Evolutionary conservation across 1,140 invertebrate species (phyloP).

Genomic region (Teleopsis dalmanni): DNA sequence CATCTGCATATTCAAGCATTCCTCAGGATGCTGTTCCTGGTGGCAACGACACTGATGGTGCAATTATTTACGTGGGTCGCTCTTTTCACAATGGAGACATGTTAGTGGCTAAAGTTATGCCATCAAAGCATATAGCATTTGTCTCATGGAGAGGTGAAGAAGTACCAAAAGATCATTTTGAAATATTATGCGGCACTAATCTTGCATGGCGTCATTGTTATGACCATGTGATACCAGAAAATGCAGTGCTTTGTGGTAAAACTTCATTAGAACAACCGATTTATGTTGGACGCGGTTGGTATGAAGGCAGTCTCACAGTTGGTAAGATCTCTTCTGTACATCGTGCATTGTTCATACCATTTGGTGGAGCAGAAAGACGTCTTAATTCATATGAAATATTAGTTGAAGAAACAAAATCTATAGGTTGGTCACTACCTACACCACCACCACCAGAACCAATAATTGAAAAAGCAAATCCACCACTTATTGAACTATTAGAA

Average conservation of each 20-base stretch:
- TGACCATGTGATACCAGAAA: constrained; percentile 50
- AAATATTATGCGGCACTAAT: constrained; percentile 46
- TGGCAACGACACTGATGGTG: constrained; percentile 46
- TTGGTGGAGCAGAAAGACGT: constrained; percentile 54
- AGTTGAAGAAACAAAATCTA: constrained; percentile 20
- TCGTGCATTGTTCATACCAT: constrained; percentile 63
- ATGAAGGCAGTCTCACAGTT: constrained; percentile 59
- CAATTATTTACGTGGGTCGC: constrained; percentile 47
- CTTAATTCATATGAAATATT: constrained; percentile 44
- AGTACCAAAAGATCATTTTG: constrained; percentile 36
- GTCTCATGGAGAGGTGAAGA: constrained; percentile 41
- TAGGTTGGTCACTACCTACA: constrained; percentile 25
- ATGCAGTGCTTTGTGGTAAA: constrained; percentile 54
- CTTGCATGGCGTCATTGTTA: constrained; percentile 47
- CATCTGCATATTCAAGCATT: constrained; percentile 33
- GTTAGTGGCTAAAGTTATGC: constrained; percentile 45
- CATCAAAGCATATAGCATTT: constrained; percentile 44
- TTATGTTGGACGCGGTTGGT: constrained; percentile 57
- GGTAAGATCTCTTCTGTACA: constrained; percentile 69
- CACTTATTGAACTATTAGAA: neutral
- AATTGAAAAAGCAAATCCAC: too few relatives aligned
- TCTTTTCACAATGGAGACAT: constrained; percentile 44
- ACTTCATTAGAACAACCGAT: constrained; percentile 55
- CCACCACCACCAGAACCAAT: constrained; percentile 16
- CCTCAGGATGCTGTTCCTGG: constrained; percentile 45